Conservation (phyloP, 2,888 invertebrate genomes). For the Osmoderma eremita region DNA sequence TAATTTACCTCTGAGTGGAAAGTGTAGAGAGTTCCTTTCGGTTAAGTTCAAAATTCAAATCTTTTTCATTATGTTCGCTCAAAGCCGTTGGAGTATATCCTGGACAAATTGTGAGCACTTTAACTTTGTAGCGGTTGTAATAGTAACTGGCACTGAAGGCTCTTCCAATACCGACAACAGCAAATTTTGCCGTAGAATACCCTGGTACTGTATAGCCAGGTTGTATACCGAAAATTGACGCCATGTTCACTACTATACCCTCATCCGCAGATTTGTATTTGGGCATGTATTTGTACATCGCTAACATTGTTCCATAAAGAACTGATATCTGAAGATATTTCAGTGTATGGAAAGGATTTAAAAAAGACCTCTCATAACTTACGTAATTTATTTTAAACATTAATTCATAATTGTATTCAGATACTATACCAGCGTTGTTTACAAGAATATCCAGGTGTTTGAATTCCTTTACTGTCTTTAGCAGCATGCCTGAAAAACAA, state of each 20-base stretch:
- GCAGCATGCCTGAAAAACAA: slow-evolving; percentile 33
- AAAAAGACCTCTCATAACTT: slow-evolving; percentile 2
- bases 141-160: slow-evolving; percentile 33
- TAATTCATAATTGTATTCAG: slow-evolving; percentile 27
- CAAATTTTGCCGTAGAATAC: slow-evolving; percentile 50
- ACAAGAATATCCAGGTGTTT: slow-evolving; percentile 39
- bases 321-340: slow-evolving; percentile 22
- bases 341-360: slow-evolving; percentile 1
- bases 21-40: neutral
- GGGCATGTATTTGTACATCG: slow-evolving; percentile 50
- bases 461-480: slow-evolving; percentile 31
- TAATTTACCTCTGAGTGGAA: slow-evolving; percentile 31
- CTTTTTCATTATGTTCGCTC: neutral
- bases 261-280: slow-evolving; percentile 49
- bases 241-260: slow-evolving; percentile 52
- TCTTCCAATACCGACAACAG: slow-evolving; percentile 48
- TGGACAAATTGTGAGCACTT: slow-evolving; percentile 49
- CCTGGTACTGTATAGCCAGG: slow-evolving; percentile 42
- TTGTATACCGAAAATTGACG: slow-evolving; percentile 50
- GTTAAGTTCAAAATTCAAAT: slow-evolving; percentile 5
- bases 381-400: slow-evolving; percentile 38
- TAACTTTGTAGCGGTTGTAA: slow-evolving; percentile 44
- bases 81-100: slow-evolving; percentile 39
- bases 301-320: slow-evolving; percentile 33
- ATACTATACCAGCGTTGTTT: slow-evolving; percentile 35